phyloP scores from a whole-genome alignment of 1,140 invertebrate species.

The Lepidotrigona ventralis region DNA sequence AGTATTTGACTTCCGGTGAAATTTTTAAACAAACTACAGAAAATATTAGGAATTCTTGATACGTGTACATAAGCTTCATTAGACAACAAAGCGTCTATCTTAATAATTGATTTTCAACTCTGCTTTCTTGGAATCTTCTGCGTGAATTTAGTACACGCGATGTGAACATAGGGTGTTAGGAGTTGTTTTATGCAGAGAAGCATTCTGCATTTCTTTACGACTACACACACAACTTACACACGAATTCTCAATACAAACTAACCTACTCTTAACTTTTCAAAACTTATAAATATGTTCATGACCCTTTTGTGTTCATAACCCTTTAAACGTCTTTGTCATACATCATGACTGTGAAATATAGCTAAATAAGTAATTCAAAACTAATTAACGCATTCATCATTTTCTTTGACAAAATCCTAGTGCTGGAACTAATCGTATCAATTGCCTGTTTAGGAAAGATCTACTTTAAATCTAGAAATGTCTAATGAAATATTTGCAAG shows the following conservation, averaged over 20 bases:
- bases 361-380: constrained; percentile 62
- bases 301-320: constrained; percentile 12
- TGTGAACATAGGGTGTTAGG: constrained; percentile 44
- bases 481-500: constrained; percentile 10
- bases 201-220: constrained; percentile 67
- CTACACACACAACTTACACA: constrained; percentile 80
- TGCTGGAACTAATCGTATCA: constrained; percentile 64
- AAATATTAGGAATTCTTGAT: constrained; percentile 36
- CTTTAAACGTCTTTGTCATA: constrained; percentile 29
- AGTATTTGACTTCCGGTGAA: constrained; percentile 14
- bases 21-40: constrained; percentile 44
- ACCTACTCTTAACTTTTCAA: constrained; percentile 72
- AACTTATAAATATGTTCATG: constrained; percentile 71
- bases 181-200: constrained; percentile 52
- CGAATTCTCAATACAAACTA: constrained; percentile 77
- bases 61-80: constrained; percentile 46
- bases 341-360: constrained; percentile 53
- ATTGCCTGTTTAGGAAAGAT: constrained; percentile 65
- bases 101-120: constrained; percentile 50
- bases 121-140: constrained; percentile 49
- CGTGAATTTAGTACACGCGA: constrained; percentile 44
- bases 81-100: constrained; percentile 53
- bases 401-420: constrained; percentile 57
- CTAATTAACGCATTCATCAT: constrained; percentile 56
- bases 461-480: neutral